These are phyloP conservation scores for Cydia strobilella DNA, from an alignment of 1,140 invertebrate genomes.

Conservation along the genomic window DNA sequence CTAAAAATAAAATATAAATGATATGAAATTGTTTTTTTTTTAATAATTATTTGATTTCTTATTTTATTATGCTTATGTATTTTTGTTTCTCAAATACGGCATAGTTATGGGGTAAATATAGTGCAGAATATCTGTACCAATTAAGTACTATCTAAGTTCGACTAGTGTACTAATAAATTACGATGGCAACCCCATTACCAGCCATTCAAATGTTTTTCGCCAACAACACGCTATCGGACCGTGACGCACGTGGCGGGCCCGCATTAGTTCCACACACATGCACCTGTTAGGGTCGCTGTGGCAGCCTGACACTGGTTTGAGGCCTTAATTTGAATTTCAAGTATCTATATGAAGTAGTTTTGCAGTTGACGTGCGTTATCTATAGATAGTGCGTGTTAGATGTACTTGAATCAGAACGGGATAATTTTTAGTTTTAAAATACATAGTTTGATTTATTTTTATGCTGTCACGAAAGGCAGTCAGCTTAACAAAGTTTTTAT, in stretches of 20 bases:
- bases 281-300: slow-evolving; percentile 48
- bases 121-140: not conserved
- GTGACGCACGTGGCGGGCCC: slow-evolving; percentile 43
- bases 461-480: too few species aligned
- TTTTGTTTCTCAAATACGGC: not conserved
- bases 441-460: too few species aligned
- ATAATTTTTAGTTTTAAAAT: not conserved
- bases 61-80: not conserved
- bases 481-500: too few species aligned
- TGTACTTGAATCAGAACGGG: slow-evolving; percentile 20
- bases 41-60: too few species aligned
- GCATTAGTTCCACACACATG: slow-evolving; percentile 69
- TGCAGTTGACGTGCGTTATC: not conserved
- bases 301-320: slow-evolving; percentile 54
- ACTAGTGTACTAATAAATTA: slow-evolving; percentile 14
- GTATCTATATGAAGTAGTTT: slow-evolving; percentile 39
- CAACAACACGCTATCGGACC: slow-evolving; percentile 39
- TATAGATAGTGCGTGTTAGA: not conserved
- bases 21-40: too few species aligned
- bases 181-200: slow-evolving; percentile 14
- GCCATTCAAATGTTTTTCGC: slow-evolving; percentile 43
- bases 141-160: not conserved
- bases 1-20: too few species aligned
- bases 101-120: not conserved
- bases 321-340: slow-evolving; percentile 44